phyloP scores from a whole-genome alignment of 1,140 invertebrate species.

The Temnothorax longispinosus region DNA sequence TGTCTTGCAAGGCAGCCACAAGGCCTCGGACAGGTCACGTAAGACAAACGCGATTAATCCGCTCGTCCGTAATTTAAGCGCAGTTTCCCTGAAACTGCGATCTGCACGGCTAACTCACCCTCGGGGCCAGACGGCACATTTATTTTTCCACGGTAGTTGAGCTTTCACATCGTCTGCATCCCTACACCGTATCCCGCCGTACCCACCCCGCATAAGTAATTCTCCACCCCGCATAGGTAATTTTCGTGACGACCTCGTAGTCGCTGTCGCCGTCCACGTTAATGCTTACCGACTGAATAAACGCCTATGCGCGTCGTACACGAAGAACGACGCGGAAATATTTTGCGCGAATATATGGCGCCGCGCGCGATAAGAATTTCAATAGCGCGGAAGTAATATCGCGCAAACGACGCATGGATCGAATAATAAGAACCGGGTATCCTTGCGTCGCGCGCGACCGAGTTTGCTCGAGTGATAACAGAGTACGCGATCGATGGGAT shows the following conservation, averaged over 20 bases:
- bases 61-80: constrained; percentile 64
- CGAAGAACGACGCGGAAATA: constrained; percentile 36
- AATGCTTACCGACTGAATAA: constrained; percentile 71
- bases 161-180: constrained; percentile 72
- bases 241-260: constrained; percentile 71
- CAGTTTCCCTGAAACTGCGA: constrained; percentile 70
- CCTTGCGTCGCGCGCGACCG: not conserved
- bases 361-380: constrained; percentile 41
- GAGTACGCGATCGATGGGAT: not conserved
- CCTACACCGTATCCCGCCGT: constrained; percentile 58
- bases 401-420: not conserved
- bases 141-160: constrained; percentile 75
- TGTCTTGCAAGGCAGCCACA: not conserved
- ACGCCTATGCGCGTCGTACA: constrained; percentile 64
- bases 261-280: constrained; percentile 69
- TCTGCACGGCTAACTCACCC: constrained; percentile 62
- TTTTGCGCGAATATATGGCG: constrained; percentile 15
- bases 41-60: constrained; percentile 51
- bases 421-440: not conserved
- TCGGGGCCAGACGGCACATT: constrained; percentile 69
- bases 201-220: constrained; percentile 71
- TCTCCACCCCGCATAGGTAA: constrained; percentile 72
- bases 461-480: too few species aligned
- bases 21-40: constrained; percentile 1
- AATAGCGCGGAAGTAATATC: constrained; percentile 43